Evolutionary conservation across 2,888 invertebrate species (phyloP), one percentile per base, ranked within the genome.

Genomic region (Melanchra persicariae): DNA sequence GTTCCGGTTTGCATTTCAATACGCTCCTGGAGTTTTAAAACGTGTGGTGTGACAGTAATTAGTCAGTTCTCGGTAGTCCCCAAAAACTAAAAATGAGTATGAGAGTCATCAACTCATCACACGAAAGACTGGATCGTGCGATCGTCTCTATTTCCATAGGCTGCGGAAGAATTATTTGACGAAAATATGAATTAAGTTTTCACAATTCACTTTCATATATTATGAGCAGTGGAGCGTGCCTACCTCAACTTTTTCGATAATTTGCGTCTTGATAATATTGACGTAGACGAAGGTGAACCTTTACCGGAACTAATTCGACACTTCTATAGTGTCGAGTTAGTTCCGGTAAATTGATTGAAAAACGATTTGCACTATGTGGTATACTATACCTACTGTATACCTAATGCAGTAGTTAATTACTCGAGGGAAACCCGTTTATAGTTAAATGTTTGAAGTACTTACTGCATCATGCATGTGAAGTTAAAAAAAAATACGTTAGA

Each of bases 101-200:
- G 79, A 80, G 73, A 78, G 75, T 81, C n/a, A n/a, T n/a, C 30
- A 8, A 7, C 5, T 34, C 79, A 82, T 74, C 76, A 77, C 73
- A 76, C 79, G 74, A 83, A 84, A 84, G 76, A 71, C 65, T 30
- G 73, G 68, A 47, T 59, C 75, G 77, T 81, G 70, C 78, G 78
- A 85, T 85, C 76, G 78, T 82, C 80, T 85, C 73, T 70, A 79
- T 77, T 72, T 22, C 30, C 40, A 70, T 58, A 59, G 15, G 43
- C 51, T 59, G 43, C 15, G 10, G 37, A 34, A 22, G 34, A 37
- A 22, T n/a, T 57, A 57, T 57, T 12, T 57, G n/a, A 55, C 10
- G 55, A n/a, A 58, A 59, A 37, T 26, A 26, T 37, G 19, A n/a
- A 45, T 37, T 19, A 22, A 52, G 1, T 9, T 15, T 49, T 24